Evolutionary conservation across 2,113 vertebrate genomes (phyloP).

Genomic region (Willisornis vidua): DNA sequence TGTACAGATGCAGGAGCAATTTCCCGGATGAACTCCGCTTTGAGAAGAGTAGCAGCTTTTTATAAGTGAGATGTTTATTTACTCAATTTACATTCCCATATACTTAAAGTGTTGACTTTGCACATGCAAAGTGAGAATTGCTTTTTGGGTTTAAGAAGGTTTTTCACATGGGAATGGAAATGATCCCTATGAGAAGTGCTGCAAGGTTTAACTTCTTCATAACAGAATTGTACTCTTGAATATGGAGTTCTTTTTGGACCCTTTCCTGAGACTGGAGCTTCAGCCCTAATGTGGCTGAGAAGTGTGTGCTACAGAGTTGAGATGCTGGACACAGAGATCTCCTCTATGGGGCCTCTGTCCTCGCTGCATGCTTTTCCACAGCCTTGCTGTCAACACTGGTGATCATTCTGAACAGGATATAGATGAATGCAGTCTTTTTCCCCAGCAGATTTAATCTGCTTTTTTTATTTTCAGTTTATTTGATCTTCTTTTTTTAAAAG

Average conservation of each 20-base stretch:
- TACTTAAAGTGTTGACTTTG: background rate
- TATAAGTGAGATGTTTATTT: constrained; percentile 81
- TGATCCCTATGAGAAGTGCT: background rate
- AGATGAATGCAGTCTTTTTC: background rate
- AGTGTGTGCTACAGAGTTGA: background rate
- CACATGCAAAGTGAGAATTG: background rate
- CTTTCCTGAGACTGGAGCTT: background rate
- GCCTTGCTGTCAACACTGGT: background rate
- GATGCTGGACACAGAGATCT: background rate
- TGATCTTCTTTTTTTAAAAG: background rate
- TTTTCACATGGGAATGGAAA: background rate
- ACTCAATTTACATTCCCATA: background rate
- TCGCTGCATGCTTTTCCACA: background rate
- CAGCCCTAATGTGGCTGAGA: background rate
- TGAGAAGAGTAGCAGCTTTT: constrained; percentile 85
- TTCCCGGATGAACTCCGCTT: constrained; percentile 62
- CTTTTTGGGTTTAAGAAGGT: background rate
- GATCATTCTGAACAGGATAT: background rate
- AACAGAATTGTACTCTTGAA: background rate
- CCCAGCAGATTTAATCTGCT: background rate
- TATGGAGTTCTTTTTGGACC: background rate
- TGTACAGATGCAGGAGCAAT: constrained; percentile 65
- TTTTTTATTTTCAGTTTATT: background rate
- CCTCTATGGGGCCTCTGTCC: background rate
- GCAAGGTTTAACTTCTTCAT: background rate